Evolutionary conservation across 35 echinoderm and acorn worm genomes (phyloP), one percentile per base, ranked within the genome.

Genomic region (Apostichopus californicus): DNA sequence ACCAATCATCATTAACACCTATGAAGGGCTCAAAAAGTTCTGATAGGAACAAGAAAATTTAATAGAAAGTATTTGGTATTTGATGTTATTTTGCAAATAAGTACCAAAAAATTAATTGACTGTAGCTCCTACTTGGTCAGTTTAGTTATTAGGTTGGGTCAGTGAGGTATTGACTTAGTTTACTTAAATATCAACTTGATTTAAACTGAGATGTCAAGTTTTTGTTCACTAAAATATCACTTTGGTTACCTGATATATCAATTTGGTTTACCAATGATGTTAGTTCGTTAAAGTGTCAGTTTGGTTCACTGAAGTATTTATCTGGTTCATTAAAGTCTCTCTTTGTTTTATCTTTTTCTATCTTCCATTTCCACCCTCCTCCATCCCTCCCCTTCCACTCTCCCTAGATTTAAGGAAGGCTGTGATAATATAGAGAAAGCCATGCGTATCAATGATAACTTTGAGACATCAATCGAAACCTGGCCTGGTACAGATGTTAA

Each of bases 401-500:
- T 46, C 6, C 55, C 1, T 88, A 94, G 95, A 77, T 96, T 94
- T 83, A 54, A 34, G 73, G 93, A 94, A 13, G 93, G 83, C 6
- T 73, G 92, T 56, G 95, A 94, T 26, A 79, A 88, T 5, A 53
- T 96, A 1, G 92, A 87, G 25, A 96, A 94, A 77, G 82, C 81
- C 12, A 52, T 21, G n/a, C 80, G 79, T 83, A 94, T 96, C 23
- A 72, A 78, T 14, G 58, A 81, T 13, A 80, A 81, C 11, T 92
- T 96, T n/a, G 34, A 58, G 14, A 54, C 83, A 0, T 83, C 75
- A 11, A 78, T 92, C 2, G 90, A 96, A 24, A 92, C 90, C 5
- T 96, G 90, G 89, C 95, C 92, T 8, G 93, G 95, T 15, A 96
- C 93, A 0, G 75, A 20, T 3, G 78, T 53, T 52, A 92, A 85